Conservation (phyloP, 2,113 vertebrate genomes). For the Perccottus glenii region DNA sequence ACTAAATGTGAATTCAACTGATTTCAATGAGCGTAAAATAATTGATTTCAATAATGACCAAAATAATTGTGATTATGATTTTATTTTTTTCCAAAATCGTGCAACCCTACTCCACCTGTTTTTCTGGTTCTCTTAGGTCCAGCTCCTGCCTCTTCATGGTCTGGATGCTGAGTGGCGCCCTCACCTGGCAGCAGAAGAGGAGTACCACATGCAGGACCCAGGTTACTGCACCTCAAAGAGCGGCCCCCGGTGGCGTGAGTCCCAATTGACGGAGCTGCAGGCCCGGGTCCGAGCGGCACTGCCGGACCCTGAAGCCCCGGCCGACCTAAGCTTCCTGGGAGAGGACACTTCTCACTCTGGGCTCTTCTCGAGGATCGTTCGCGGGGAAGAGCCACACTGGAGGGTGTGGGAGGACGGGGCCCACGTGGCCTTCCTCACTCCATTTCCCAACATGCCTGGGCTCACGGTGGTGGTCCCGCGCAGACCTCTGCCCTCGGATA, state of each 20-base stretch:
- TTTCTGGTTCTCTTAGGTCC: conserved; percentile 43
- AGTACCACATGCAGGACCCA: conserved; percentile 64
- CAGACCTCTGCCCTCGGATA: conserved; percentile 75
- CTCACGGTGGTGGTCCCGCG: conserved; percentile 78
- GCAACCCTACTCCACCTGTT: too few species aligned
- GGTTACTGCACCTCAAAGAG: conserved; percentile 79
- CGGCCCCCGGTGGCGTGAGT: conserved; percentile 71
- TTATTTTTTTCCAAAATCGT: too few species aligned
- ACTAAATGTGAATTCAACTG: too few species aligned
- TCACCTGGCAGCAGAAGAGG: conserved; percentile 71
- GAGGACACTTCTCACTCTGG: conserved; percentile 57
- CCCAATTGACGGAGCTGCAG: conserved; percentile 62
- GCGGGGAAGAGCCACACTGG: conserved; percentile 81
- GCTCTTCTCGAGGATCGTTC: conserved; percentile 77
- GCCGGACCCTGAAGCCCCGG: conserved; percentile 30
- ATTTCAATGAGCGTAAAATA: too few species aligned
- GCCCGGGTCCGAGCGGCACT: conserved; percentile 65
- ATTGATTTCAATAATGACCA: too few species aligned
- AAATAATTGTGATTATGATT: too few species aligned
- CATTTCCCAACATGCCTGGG: conserved; percentile 80
- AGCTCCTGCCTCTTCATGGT: conserved; percentile 76
- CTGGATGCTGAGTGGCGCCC: conserved; percentile 74
- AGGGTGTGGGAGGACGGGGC: conserved; percentile 77
- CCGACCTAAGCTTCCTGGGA: conserved; percentile 67
- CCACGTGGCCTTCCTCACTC: conserved; percentile 80